Base-by-base conservation (phyloP, 1,140 invertebrate genomes). In the Bombus terrestris region DNA sequence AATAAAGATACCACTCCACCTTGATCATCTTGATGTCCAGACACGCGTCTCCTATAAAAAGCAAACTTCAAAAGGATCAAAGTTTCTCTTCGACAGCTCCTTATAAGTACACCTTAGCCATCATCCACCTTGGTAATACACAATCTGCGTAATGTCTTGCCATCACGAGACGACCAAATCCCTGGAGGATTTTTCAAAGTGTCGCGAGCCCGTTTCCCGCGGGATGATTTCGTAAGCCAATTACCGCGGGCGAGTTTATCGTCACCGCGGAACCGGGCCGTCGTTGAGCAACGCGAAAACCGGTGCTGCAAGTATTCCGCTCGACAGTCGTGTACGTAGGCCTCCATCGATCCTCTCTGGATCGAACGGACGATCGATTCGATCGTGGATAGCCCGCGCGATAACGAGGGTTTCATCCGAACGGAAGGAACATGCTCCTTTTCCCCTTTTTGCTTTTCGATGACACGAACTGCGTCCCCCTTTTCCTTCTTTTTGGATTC, bases 301-400 rank as follows among this genome's bases (percentile, higher is more conserved):
- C 88, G 86, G 91, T 91, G 87, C 82, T 75, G 72, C 89, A 85
- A 83, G 90, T 90, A 91, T 87, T 86, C 77, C 75, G 79, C 18
- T 53, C 18, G 47, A 83, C 83, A 86, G 82, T 85, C 85, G 35
- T 32, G 43, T 57, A 43, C 37, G 47, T 53, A 53, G 75, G 59
- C 85, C 83, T 62, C 62, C 75, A 88, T 91, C 88, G 85, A 91
- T 92, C 85, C 78, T 69, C 73, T 32, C 39, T 32, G 12, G 76
- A 79, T 66, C 62, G 39, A 22, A 32, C 13, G 15, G 28, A 25
- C 47, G 47, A 81, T 81, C 68, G 64, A 79, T 89, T 68, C 78
- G 73, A 83, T 84, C 72, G 57, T 83, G 78, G 84, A 88, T 88
- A 35, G 59, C 12, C 62, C 62, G 10, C 28, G 39, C 62, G 77